Percentiles rank a stretch among this genome's conserved stretches.
phyloP scores from a whole-genome alignment of 2,888 invertebrate species.

The Sminthurinus aureus region DNA sequence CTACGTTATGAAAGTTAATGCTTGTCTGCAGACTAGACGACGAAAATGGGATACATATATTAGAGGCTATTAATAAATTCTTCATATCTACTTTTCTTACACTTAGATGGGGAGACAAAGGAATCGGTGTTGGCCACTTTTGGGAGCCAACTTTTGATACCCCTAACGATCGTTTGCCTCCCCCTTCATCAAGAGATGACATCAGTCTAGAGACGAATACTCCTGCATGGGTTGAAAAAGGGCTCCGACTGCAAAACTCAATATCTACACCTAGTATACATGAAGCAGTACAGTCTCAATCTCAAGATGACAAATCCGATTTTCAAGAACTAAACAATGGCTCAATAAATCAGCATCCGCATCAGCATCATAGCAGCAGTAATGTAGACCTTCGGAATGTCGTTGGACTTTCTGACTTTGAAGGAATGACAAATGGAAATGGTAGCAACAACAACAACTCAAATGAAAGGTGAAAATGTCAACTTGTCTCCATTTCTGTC shows the following conservation, averaged over 20 bases:
- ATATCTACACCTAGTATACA: conserved; percentile 49
- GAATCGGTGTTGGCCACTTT: conserved; percentile 72
- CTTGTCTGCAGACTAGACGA: no score
- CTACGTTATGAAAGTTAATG: no score
- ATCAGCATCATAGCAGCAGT: conserved; percentile 38
- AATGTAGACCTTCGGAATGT: conserved; percentile 47
- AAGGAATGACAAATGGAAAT: conserved; percentile 27
- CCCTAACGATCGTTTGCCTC: conserved; percentile 60
- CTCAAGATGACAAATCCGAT: conserved; percentile 1
- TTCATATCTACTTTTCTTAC: neutral
- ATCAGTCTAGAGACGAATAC: conserved; percentile 52
- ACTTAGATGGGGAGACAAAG: conserved; percentile 77
- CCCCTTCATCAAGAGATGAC: conserved; percentile 61
- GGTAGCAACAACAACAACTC: neutral
- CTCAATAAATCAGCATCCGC: conserved; percentile 2
- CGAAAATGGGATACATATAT: neutral
- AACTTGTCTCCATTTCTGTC: neutral
- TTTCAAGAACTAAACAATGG: conserved; percentile 3
- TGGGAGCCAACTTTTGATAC: conserved; percentile 73
- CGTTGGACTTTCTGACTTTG: conserved; percentile 40
- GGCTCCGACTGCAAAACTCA: conserved; percentile 59
- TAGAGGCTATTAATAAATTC: neutral
- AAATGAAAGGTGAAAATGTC: conserved; percentile 21
- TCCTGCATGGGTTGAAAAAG: conserved; percentile 70
- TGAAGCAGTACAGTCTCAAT: conserved; percentile 11